These are phyloP conservation scores for Phymanthus crucifer DNA, from an alignment of 92 coral and sea anemone genomes.

Conservation along the genomic window DNA sequence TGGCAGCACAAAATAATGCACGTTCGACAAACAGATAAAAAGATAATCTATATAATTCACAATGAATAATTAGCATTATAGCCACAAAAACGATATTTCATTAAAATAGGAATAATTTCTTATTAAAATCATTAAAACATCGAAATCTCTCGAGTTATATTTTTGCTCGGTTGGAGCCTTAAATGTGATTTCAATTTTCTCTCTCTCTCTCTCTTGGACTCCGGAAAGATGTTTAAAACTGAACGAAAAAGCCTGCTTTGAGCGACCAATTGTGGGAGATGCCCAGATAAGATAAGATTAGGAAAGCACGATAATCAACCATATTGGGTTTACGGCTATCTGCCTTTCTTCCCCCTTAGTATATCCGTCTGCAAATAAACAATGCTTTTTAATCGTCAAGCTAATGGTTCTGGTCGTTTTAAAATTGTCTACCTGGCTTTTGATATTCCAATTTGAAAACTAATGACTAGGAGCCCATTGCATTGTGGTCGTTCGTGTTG, in stretches of 20 bases:
- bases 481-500: background rate
- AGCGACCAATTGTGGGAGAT: background rate
- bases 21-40: too few relatives aligned
- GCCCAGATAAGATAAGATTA: background rate
- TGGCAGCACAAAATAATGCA: too few relatives aligned
- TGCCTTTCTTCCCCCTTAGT: background rate
- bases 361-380: constrained; percentile 2
- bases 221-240: background rate
- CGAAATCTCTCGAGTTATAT: background rate
- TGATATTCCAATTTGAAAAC: background rate
- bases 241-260: background rate
- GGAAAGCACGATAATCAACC: background rate
- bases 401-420: background rate
- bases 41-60: too few relatives aligned
- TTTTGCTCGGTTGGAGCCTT: too few relatives aligned
- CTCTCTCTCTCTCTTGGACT: background rate
- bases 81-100: too few relatives aligned
- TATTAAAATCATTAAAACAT: background rate
- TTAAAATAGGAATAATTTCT: too few relatives aligned
- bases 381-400: background rate
- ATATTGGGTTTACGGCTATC: background rate
- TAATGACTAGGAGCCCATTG: background rate
- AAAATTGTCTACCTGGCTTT: background rate
- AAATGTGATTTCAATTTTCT: background rate
- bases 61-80: too few relatives aligned